Percentiles rank a stretch among this genome's conserved stretches.
Conservation (phyloP, 2,888 invertebrate genomes). For the Julus scanicus region DNA sequence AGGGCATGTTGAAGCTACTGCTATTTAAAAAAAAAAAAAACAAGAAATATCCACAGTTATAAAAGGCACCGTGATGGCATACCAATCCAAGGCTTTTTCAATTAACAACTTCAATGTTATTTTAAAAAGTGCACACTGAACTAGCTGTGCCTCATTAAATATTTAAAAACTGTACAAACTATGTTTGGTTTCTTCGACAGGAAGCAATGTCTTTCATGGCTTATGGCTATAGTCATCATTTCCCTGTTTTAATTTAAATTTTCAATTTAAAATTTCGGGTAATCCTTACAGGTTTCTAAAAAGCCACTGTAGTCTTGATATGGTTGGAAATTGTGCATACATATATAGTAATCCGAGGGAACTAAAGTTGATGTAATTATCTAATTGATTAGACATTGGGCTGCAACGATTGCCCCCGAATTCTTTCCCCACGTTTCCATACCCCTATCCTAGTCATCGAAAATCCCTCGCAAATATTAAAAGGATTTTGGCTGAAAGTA, state of each 20-base stretch:
- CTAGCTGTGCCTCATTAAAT: too few species aligned
- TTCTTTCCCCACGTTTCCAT: background rate
- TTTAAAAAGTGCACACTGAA: too few species aligned
- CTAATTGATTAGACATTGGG: background rate
- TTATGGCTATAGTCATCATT: too few species aligned
- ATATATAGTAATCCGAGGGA: background rate
- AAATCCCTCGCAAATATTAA: slow-evolving; percentile 4
- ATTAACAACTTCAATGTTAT: background rate
- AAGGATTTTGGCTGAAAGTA: slow-evolving; percentile 1
- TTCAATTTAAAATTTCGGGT: too few species aligned
- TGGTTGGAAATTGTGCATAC: background rate
- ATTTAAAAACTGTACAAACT: too few species aligned
- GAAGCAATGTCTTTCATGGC: too few species aligned
- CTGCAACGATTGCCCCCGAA: background rate
- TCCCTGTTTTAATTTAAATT: too few species aligned
- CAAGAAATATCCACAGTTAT: background rate
- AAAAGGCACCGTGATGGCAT: background rate
- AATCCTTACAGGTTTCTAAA: too few species aligned
- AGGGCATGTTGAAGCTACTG: background rate
- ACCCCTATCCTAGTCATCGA: background rate
- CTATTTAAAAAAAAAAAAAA: background rate
- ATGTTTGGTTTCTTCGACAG: too few species aligned
- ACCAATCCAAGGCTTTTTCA: background rate
- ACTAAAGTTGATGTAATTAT: background rate
- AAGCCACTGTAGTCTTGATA: background rate